Percentiles rank a stretch among this genome's conserved stretches.
These are phyloP conservation scores for Axis porcinus DNA, from an alignment of 2,113 vertebrate species.

Conservation along the genomic window DNA sequence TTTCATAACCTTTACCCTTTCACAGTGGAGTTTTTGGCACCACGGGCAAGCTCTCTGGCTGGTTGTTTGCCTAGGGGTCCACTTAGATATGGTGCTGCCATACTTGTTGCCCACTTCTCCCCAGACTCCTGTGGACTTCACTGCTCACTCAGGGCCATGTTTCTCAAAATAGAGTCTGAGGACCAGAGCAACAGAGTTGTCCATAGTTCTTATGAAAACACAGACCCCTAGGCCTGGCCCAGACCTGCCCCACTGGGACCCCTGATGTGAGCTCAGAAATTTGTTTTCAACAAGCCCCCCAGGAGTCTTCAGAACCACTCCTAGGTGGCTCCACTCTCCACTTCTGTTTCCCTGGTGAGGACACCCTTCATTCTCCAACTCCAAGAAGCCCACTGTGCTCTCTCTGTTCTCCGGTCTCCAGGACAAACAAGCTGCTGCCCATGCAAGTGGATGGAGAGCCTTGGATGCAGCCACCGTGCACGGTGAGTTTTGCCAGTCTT, in stretches of 20 bases:
- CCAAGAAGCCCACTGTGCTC: neutral
- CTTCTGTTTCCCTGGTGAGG: neutral
- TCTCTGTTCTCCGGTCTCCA: slow-evolving; percentile 68
- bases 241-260: neutral
- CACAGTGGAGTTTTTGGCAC: neutral
- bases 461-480: slow-evolving; percentile 96
- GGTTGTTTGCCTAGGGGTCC: neutral
- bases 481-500: slow-evolving; percentile 80
- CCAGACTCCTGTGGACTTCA: neutral
- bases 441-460: slow-evolving; percentile 99
- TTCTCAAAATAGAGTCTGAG: neutral
- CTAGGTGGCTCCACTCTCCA: neutral
- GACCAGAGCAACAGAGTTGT: neutral
- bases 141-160: neutral
- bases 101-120: neutral
- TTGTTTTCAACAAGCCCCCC: neutral
- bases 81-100: neutral
- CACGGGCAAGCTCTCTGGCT: neutral
- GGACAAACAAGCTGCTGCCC: slow-evolving; percentile 92
- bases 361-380: neutral
- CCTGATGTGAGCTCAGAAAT: neutral
- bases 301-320: neutral
- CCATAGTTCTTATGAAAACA: neutral
- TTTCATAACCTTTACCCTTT: neutral
- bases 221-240: neutral